These are phyloP conservation scores for Argopecten irradians DNA, from an alignment of 1,140 invertebrate genomes.

Conservation along the genomic window DNA sequence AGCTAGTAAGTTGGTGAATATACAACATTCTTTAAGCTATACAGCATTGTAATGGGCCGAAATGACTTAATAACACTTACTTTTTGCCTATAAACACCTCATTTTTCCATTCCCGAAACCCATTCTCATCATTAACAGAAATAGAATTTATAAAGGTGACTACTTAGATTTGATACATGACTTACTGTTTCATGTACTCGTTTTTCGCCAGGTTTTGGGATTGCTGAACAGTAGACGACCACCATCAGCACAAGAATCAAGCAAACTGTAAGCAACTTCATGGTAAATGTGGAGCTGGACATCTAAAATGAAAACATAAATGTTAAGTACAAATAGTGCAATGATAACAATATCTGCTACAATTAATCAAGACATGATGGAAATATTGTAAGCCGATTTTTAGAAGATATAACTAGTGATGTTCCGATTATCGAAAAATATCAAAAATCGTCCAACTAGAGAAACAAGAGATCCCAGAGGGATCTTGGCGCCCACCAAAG, in stretches of 20 bases:
- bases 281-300: conserved; percentile 30
- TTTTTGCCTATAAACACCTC: not conserved
- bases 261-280: conserved; percentile 53
- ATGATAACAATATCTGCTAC: not conserved
- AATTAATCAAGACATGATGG: not conserved
- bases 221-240: conserved; percentile 71
- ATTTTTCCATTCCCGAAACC: not conserved
- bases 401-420: not conserved
- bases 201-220: conserved; percentile 80
- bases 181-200: conserved; percentile 79
- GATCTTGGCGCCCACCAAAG: too few relatives aligned
- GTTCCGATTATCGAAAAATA: not conserved
- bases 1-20: not conserved
- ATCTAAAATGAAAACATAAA: too few relatives aligned
- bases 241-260: conserved; percentile 60
- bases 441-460: not conserved
- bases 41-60: not conserved
- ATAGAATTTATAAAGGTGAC: not conserved
- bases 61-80: not conserved
- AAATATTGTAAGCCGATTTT: not conserved
- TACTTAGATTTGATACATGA: not conserved
- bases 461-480: too few relatives aligned
- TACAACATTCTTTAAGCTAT: not conserved
- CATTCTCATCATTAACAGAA: not conserved
- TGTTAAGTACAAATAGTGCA: not conserved